Percentiles rank a stretch among this genome's conserved stretches.
Evolutionary conservation across 1,140 invertebrate species (phyloP).

Genomic region (Pseudachorutes palmiensis): DNA sequence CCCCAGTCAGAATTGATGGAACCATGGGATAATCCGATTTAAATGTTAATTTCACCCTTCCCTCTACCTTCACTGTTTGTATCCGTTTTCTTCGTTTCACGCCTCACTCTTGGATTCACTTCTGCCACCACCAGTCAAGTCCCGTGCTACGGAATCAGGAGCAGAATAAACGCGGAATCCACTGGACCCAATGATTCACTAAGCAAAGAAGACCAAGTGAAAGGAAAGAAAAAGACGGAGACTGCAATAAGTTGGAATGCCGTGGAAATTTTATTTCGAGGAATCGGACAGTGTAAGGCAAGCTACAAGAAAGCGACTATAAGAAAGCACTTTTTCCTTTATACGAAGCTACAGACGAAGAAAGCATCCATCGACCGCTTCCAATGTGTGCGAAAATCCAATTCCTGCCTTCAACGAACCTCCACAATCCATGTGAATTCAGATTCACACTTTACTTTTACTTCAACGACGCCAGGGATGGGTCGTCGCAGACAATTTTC

Average conservation of each 20-base stretch:
- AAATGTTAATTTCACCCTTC: neutral
- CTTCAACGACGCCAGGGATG: neutral
- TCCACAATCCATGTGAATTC: neutral
- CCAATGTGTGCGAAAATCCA: neutral
- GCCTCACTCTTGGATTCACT: neutral
- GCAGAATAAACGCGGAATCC: neutral
- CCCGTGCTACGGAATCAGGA: neutral
- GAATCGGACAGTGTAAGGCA: too few relatives aligned
- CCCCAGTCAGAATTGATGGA: neutral
- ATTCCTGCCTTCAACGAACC: neutral
- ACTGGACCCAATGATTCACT: slow-evolving; percentile 4
- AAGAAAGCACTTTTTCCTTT: too few relatives aligned
- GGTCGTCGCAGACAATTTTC: slow-evolving; percentile 4
- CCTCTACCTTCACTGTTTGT: neutral
- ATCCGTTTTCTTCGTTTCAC: neutral
- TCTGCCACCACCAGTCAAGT: neutral
- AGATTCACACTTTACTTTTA: slow-evolving; percentile 13
- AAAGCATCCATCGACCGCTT: neutral
- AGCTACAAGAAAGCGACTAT: too few relatives aligned
- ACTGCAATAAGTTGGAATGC: neutral
- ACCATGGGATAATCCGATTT: neutral
- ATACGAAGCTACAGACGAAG: neutral
- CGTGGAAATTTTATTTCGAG: neutral
- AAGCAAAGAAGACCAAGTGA: slow-evolving; percentile 2
- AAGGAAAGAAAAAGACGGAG: neutral